Evolutionary conservation across 1,140 invertebrate genomes (phyloP), one percentile per base, ranked within the genome.

Genomic region (Drosophila simulans): DNA sequence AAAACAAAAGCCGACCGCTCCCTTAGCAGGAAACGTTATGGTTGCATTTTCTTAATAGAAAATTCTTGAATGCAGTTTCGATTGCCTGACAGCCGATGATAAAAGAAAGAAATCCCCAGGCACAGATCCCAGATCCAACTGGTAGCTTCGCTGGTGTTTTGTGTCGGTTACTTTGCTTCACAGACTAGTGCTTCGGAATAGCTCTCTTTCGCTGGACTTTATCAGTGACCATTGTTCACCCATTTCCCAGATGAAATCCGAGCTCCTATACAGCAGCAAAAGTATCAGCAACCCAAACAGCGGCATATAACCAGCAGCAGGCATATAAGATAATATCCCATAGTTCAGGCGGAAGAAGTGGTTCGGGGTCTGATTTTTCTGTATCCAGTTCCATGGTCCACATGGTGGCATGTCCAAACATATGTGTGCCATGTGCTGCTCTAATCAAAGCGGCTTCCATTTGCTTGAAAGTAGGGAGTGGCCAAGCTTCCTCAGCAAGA

Each of bases 121-220:
- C 54, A 37, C 58, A 56, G 58, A 65, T 63, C 12, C 40, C 20
- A 12, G 15, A 34, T 22, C 10, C 4, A 31, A 12, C 37, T 59
- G 10, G 20, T 13, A 49, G 15, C 48, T 49, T 31, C 27, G 40
- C 42, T 49, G 57, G 11, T 42, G 25, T 65, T 51, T 71, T 52
- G 51, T 85, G 31, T 46, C 52, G 68, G 55, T 66, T 74, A 86
- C 68, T 86, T 81, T 81, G 77, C 86, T 85, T 85, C 64, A 85
- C 73, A 80, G 81, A 43, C 73, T 57, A 80, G 58, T 73, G 79
- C 72, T 12, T 35, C 15, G 22, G 2, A 8, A 42, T 15, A 35
- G 58, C 63, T 35, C 58, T 46, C 63, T 57, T 69, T 53, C 35
- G 27, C 64, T 22, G 56, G 52, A 34, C 48, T 66, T 85, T 86